These are phyloP conservation scores for Vidua macroura DNA, from an alignment of 2,113 vertebrate genomes.

Conservation along the genomic window DNA sequence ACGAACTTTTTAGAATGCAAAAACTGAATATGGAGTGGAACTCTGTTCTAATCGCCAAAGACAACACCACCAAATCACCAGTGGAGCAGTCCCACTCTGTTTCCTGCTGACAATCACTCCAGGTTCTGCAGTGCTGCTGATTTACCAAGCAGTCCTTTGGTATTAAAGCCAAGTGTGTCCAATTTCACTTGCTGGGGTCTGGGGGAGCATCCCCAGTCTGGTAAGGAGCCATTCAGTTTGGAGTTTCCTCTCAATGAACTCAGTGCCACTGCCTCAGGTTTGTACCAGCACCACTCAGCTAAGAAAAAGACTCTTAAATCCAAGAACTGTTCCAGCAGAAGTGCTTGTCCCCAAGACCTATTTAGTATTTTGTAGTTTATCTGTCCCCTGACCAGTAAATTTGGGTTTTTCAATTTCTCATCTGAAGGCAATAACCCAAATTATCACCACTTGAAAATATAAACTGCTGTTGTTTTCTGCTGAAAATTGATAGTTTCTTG, in stretches of 20 bases:
- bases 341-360: not conserved
- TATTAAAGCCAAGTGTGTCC: not conserved
- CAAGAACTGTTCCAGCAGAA: not conserved
- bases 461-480: not conserved
- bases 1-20: not conserved
- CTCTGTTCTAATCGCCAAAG: not conserved
- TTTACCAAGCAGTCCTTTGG: not conserved
- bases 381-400: not conserved
- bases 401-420: not conserved
- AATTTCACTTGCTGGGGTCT: too few relatives aligned
- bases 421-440: not conserved
- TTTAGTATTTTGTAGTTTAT: not conserved
- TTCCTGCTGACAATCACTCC: not conserved
- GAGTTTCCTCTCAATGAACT: not conserved
- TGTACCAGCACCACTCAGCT: not conserved
- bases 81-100: not conserved
- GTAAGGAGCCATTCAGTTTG: rapidly evolving
- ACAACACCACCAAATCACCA: not conserved
- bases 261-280: not conserved
- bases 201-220: not conserved
- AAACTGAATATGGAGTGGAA: not conserved
- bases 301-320: not conserved
- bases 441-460: not conserved
- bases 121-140: not conserved
- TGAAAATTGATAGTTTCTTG: not conserved